Base-by-base conservation (phyloP, 1,140 invertebrate genomes). In the Pentalonia nigronervosa region DNA sequence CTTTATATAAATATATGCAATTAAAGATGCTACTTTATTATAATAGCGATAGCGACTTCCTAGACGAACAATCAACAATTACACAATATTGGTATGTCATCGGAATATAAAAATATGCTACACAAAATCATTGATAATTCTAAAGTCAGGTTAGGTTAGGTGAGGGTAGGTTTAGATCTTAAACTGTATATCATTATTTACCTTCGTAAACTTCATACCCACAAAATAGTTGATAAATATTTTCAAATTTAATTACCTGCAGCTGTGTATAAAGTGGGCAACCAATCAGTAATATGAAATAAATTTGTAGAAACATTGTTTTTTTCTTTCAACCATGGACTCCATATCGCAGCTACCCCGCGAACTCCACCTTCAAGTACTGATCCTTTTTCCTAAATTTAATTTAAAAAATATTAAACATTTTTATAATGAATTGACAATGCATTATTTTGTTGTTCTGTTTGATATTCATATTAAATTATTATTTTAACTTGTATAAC, bases 211-310 rank as follows among this genome's bases (percentile, higher is more conserved):
- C 30, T 67, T 67, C 9, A 67, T n/a, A 67, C 4, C 7, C 7
- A 2, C 3, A 76, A n/a, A 76, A 76, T 17, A 76, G 14, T 76
- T 14, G n/a, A 76, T 76, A n/a, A 6, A 17, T n/a, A 17, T n/a
- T 17, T 0, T 76, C n/a, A 34, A 76, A n/a, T 76, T n/a, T n/a
- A 76, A n/a, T 30, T 48, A 93, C 56, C 96, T 76, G 96, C 96
- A 25, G 96, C 97, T 92, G 96, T 95, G 56, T 96, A 96, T 1
- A 99, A 95, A 9, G 96, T 96, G 3, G 96, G 96, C 76, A 97
- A 94, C 96, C 96, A 96, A 94, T 97, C 96, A 87, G 95, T 95
- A 20, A 97, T 95, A 94, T 96, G 96, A 93, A 96, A 95, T 94
- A 97, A 94, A 47, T 96, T 94, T 50, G 95, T 94, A 36, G 95